Evolutionary conservation across 2,888 invertebrate genomes (phyloP).

Genomic region (Acronicta alni): DNA sequence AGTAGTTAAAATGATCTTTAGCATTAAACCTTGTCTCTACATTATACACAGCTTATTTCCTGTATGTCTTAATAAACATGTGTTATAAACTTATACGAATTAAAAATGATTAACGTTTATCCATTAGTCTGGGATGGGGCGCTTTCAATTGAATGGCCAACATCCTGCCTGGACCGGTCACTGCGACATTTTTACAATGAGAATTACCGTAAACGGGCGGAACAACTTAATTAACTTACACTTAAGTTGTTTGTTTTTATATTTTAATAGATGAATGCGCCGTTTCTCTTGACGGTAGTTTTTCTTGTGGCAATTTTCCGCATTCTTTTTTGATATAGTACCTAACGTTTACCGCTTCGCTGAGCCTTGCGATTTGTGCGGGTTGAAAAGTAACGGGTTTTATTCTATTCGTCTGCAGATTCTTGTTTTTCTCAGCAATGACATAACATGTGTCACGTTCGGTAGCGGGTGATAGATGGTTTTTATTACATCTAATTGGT

Average conservation of each 20-base stretch:
- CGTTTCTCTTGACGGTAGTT: constrained; percentile 25
- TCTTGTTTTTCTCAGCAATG: neutral
- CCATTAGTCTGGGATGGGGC: constrained; percentile 29
- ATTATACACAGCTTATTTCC: constrained; percentile 6
- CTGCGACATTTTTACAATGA: constrained; percentile 27
- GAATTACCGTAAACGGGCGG: constrained; percentile 32
- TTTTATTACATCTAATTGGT: neutral
- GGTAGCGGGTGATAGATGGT: neutral
- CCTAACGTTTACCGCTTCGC: constrained; percentile 9
- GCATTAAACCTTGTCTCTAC: neutral
- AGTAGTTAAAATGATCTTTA: too few species aligned
- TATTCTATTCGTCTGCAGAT: neutral
- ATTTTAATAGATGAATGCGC: constrained; percentile 3
- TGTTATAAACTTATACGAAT: constrained; percentile 34
- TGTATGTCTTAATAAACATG: constrained; percentile 16
- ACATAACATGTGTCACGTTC: neutral
- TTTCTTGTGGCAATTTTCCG: constrained; percentile 12
- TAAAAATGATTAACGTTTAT: constrained; percentile 28
- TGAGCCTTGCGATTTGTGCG: constrained; percentile 1
- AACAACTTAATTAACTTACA: constrained; percentile 34
- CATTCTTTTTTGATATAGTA: constrained; percentile 17
- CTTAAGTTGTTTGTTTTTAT: constrained; percentile 30
- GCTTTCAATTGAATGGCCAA: constrained; percentile 48
- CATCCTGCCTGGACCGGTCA: constrained; percentile 43
- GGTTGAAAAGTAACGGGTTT: constrained; percentile 8